These are phyloP conservation scores for Tricholaema leucomelas DNA, from an alignment of 2,113 vertebrate species.

Conservation along the genomic window DNA sequence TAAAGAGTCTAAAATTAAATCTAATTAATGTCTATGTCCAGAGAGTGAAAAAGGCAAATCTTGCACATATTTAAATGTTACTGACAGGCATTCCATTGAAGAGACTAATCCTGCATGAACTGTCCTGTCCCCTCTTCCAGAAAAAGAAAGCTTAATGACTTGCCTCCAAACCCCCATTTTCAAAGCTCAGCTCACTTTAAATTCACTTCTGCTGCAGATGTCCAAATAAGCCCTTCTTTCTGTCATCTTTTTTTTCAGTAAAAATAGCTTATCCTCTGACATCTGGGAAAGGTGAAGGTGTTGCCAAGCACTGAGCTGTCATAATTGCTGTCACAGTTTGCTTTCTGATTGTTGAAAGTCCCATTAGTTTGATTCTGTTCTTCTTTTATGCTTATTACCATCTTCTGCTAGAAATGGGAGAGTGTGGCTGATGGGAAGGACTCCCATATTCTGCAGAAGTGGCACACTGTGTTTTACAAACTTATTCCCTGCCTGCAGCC, in stretches of 20 bases:
- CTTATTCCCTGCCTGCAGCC: conserved; percentile 45
- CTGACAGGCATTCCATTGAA: not conserved
- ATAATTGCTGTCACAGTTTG: conserved; percentile 31
- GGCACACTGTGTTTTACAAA: conserved; percentile 14
- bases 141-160: not conserved
- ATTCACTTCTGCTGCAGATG: conserved; percentile 47
- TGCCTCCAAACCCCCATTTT: conserved; percentile 5
- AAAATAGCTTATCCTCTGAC: conserved; percentile 62
- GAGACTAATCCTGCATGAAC: conserved; percentile 5
- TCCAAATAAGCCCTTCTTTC: conserved; percentile 46
- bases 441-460: conserved; percentile 29
- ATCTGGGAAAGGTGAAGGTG: conserved; percentile 62
- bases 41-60: not conserved
- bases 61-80: not conserved
- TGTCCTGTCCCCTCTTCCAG: not conserved
- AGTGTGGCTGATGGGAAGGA: not conserved
- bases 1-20: not conserved
- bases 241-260: conserved; percentile 8
- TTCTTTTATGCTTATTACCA: conserved; percentile 14
- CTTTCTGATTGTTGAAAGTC: conserved; percentile 46
- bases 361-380: conserved; percentile 30
- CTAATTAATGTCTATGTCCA: not conserved
- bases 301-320: conserved; percentile 61
- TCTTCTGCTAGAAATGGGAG: not conserved
- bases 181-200: conserved; percentile 9